phyloP scores from a whole-genome alignment of 35 echinoderm and acorn worm species.

The Anneissia japonica region DNA sequence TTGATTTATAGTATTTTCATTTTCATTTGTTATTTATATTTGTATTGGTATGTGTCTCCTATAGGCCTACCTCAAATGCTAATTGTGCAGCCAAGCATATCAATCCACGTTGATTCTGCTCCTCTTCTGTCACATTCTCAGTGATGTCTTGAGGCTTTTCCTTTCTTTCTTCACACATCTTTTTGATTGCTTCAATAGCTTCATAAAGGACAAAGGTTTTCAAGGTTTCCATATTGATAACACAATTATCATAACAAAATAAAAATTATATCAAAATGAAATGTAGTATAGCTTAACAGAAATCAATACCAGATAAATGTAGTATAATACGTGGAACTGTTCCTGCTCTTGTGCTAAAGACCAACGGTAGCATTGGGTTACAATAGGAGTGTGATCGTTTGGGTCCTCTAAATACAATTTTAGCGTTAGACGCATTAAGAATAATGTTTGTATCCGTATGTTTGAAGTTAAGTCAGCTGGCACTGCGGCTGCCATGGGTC shows the following conservation, averaged over 20 bases:
- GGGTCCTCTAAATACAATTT: too few species aligned
- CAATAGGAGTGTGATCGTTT: not conserved
- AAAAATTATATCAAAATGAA: not conserved
- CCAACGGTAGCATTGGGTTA: not conserved
- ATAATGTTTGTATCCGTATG: too few species aligned
- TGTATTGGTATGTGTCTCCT: too few species aligned
- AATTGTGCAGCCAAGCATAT: slow-evolving; percentile 85
- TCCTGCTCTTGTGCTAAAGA: not conserved
- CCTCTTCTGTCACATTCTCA: not conserved
- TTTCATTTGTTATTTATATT: too few species aligned
- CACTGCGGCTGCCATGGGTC: too few species aligned
- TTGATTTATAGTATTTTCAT: too few species aligned
- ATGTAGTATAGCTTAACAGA: not conserved
- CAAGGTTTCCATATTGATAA: not conserved
- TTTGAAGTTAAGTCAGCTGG: too few species aligned
- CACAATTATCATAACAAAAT: not conserved
- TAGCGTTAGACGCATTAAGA: too few species aligned
- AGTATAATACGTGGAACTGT: not conserved
- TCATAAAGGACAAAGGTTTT: not conserved
- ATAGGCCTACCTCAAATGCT: slow-evolving; percentile 69
- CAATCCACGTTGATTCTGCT: slow-evolving; percentile 44
- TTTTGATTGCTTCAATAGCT: slow-evolving; percentile 69
- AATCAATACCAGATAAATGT: not conserved
- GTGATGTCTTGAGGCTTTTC: not conserved
- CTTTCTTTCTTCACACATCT: slow-evolving; percentile 24